Evolutionary conservation across 2,888 invertebrate species (phyloP).

Genomic region (Apodemia zela): DNA sequence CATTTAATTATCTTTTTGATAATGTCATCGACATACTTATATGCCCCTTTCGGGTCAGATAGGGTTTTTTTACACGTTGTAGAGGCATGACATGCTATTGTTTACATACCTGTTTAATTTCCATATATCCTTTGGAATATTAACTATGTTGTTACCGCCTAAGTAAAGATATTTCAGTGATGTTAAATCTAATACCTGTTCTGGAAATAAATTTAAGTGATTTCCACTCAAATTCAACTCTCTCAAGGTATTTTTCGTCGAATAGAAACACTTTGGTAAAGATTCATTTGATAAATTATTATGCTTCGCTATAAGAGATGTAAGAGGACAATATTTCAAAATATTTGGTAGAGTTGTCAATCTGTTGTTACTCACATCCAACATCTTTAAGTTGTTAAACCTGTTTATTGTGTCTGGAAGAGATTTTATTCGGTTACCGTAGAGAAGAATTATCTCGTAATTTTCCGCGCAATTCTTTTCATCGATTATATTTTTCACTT

Average conservation of each 20-base stretch:
- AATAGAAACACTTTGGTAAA: conserved; percentile 91
- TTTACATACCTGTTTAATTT: conserved; percentile 62
- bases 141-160: conserved; percentile 91
- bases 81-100: background rate
- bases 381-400: conserved; percentile 86
- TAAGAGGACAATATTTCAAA: conserved; percentile 86
- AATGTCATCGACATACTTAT: too few relatives aligned
- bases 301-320: conserved; percentile 92
- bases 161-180: conserved; percentile 92
- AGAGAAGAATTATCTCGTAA: conserved; percentile 88
- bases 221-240: conserved; percentile 98
- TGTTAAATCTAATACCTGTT: conserved; percentile 89
- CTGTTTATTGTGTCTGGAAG: conserved; percentile 83
- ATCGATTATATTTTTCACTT: conserved; percentile 81
- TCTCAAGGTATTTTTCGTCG: conserved; percentile 82
- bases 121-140: conserved; percentile 89
- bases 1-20: too few relatives aligned
- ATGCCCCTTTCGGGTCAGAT: too few relatives aligned
- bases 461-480: conserved; percentile 79
- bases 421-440: conserved; percentile 89
- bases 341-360: conserved; percentile 88
- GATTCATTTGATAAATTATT: conserved; percentile 91
- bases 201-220: conserved; percentile 89
- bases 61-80: too few relatives aligned
- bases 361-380: conserved; percentile 94